A percentile compares a stretch with the other conserved stretches of the same genome.
Evolutionary conservation across 1,140 invertebrate genomes (phyloP).

Genomic region (Lordiphosa clarofinis): DNA sequence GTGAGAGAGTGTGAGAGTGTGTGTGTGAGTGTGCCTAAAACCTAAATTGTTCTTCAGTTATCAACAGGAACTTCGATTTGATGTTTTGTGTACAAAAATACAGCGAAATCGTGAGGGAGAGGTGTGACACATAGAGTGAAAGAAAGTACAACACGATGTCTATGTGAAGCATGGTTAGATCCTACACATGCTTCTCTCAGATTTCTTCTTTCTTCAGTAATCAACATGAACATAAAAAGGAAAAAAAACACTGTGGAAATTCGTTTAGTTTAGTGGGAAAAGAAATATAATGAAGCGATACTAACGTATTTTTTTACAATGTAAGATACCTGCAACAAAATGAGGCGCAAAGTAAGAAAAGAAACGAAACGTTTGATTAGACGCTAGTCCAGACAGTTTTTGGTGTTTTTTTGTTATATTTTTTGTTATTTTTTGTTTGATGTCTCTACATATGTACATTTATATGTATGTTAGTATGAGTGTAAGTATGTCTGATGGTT

Average conservation of each 20-base stretch:
- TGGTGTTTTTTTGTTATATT: slow-evolving; percentile 33
- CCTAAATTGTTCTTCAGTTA: not conserved
- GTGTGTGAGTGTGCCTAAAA: slow-evolving; percentile 13
- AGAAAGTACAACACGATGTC: slow-evolving; percentile 46
- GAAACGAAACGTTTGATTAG: slow-evolving; percentile 71
- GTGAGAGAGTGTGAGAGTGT: slow-evolving; percentile 31
- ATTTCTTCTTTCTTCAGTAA: not conserved
- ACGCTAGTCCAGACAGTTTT: slow-evolving; percentile 62
- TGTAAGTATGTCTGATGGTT: no score
- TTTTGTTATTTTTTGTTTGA: slow-evolving; percentile 25
- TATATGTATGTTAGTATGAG: not conserved
- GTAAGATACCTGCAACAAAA: slow-evolving; percentile 78
- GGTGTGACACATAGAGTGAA: slow-evolving; percentile 52
- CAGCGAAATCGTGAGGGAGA: slow-evolving; percentile 31
- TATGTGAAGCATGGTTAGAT: no score
- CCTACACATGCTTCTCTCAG: slow-evolving; percentile 34
- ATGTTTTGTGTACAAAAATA: slow-evolving; percentile 10
- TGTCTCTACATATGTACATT: slow-evolving; percentile 14
- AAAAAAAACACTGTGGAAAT: no score
- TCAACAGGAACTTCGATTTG: slow-evolving; percentile 11
- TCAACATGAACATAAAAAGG: not conserved
- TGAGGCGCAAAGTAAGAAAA: slow-evolving; percentile 77
- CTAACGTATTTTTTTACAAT: slow-evolving; percentile 80
- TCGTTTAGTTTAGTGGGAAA: slow-evolving; percentile 37
- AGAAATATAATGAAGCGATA: slow-evolving; percentile 74